These are phyloP conservation scores for Marmota monax DNA, from an alignment of 2,113 vertebrate species.

Conservation along the genomic window DNA sequence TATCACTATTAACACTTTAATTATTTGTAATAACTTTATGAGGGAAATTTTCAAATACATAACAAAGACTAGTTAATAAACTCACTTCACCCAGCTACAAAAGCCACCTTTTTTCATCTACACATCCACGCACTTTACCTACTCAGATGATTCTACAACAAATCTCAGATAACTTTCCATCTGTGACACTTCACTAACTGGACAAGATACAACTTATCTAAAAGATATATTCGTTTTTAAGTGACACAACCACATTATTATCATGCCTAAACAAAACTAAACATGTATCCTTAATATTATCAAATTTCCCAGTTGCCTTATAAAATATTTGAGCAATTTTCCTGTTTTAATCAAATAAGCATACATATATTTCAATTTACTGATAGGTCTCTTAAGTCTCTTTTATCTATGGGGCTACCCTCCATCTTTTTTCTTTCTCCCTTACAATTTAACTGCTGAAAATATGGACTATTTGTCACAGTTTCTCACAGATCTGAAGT, in stretches of 20 bases:
- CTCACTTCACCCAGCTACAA: not conserved
- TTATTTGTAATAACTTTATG: not conserved
- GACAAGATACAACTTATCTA: not conserved
- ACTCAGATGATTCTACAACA: slow-evolving; percentile 19
- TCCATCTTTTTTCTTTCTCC: not conserved
- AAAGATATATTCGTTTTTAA: slow-evolving; percentile 21
- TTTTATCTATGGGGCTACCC: not conserved
- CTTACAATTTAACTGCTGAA: slow-evolving; percentile 29
- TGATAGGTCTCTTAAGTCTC: not conserved
- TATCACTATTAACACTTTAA: slow-evolving; percentile 22
- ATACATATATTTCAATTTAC: not conserved
- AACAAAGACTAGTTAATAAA: not conserved
- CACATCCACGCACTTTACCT: not conserved
- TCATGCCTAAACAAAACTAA: slow-evolving; percentile 8
- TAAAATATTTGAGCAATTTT: slow-evolving; percentile 35
- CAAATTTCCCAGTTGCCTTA: not conserved
- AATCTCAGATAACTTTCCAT: not conserved
- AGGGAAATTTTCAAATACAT: slow-evolving; percentile 19
- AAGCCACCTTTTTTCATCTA: not conserved
- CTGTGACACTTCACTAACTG: not conserved
- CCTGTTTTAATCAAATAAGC: slow-evolving; percentile 49
- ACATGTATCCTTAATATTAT: not conserved
- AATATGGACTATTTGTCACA: not conserved
- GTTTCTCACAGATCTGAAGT: not conserved
- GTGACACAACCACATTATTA: not conserved